Base-by-base conservation (phyloP, 23 tunicate genomes). In the Trididemnum clinides region DNA sequence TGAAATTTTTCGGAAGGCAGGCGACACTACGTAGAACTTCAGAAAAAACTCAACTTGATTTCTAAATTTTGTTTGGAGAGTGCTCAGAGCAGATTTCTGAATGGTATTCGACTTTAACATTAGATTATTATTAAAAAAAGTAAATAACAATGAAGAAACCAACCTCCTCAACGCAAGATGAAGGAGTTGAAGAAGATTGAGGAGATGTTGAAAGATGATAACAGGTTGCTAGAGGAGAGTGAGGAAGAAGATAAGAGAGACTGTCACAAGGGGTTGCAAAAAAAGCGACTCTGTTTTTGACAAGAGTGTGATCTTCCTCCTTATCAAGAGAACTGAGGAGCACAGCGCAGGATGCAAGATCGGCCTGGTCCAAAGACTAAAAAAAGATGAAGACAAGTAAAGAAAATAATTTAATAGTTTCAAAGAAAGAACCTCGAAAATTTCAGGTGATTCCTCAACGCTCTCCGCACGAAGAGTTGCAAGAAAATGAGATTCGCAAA, bases 381-480 rank as follows among this genome's bases (percentile, higher is more conserved):
- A 59, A 21, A 59, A 59, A 59, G 21, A 21, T 12, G 21, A 59
- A 59, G n/a, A n/a, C n/a, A n/a, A n/a, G n/a, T n/a, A n/a, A n/a
- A n/a, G n/a, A n/a, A n/a, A n/a, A n/a, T n/a, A n/a, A n/a, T n/a
- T n/a, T n/a, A 7, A 10, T 7, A 7, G 54, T 15, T 7, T 44
- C 54, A 15, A 44, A 44, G 15, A 10, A 44, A 44, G 10, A 44
- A 44, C 10, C 10, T 44, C 15, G 15, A 44, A 44, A 10, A 44
- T 44, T 44, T 44, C 54, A 7, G 12, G 54, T 7, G 15, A 44
- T 44, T 10, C 12, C 15, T 44, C 54, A 44, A 44, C 54, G 15
- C n/a, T 89, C 32, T 78, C 63, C 27, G 71, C 63, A 18, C 88
- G 93, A 19, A 89, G 39, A 63, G 93, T 88, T 44, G 83, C 93